These are phyloP conservation scores for Nerophis lumbriciformis DNA, from an alignment of 2,113 vertebrate genomes.

Conservation along the genomic window DNA sequence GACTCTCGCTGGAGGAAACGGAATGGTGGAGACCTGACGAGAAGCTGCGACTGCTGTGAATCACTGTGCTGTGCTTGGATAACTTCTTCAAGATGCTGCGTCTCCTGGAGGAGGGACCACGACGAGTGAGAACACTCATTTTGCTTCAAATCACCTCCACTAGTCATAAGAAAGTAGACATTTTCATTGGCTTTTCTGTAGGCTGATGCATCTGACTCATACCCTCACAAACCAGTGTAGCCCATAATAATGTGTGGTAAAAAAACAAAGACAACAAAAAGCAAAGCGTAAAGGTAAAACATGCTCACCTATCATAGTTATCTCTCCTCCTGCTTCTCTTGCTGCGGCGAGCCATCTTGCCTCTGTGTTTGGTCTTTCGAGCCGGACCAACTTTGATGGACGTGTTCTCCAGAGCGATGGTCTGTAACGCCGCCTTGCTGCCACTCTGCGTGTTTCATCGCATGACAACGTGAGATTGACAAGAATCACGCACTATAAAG, in stretches of 20 bases:
- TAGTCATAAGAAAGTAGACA: too few relatives aligned
- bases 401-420: conserved; percentile 90
- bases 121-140: neutral
- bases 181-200: too few relatives aligned
- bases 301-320: conserved; percentile 81
- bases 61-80: conserved; percentile 83
- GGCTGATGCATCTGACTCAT: too few relatives aligned
- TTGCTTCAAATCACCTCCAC: too few relatives aligned
- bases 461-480: neutral
- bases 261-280: too few relatives aligned
- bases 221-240: too few relatives aligned
- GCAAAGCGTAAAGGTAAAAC: neutral
- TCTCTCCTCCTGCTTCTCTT: conserved; percentile 88
- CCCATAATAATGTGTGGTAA: too few relatives aligned
- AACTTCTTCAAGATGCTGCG: conserved; percentile 89
- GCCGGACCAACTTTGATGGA: conserved; percentile 92
- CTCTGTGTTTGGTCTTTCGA: conserved; percentile 85
- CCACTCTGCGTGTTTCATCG: conserved; percentile 75
- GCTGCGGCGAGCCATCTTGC: conserved; percentile 88
- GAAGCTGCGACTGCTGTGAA: conserved; percentile 92
- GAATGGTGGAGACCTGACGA: conserved; percentile 94
- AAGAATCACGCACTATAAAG: neutral
- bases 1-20: conserved; percentile 91
- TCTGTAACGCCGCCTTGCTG: conserved; percentile 85
- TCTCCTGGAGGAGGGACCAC: conserved; percentile 61